phyloP scores from a whole-genome alignment of 2,113 vertebrate species.

The Elachura formosa region DNA sequence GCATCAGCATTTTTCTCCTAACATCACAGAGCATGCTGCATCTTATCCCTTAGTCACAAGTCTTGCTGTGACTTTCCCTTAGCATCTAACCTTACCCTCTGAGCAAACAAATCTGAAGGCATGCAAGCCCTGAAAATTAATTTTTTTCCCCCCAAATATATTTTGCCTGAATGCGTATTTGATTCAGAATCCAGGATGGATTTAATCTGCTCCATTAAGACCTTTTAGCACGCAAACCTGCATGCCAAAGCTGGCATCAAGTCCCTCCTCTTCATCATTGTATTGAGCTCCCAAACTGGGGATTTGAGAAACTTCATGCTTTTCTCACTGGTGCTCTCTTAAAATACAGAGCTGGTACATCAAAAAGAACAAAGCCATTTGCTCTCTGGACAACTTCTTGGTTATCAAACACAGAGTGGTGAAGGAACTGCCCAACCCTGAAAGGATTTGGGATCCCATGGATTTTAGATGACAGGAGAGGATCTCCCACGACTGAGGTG shows the following conservation, averaged over 20 bases:
- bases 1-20: conserved; percentile 28
- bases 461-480: not conserved
- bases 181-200: conserved; percentile 1
- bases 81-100: not conserved
- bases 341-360: not conserved
- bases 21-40: not conserved
- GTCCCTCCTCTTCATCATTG: not conserved
- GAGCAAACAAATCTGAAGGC: conserved; percentile 33
- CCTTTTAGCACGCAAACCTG: not conserved
- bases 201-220: not conserved
- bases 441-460: not conserved
- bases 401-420: not conserved
- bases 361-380: not conserved
- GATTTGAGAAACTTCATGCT: not conserved
- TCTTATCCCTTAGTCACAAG: conserved; percentile 14
- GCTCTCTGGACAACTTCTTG: not conserved
- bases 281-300: not conserved
- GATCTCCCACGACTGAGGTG: not conserved
- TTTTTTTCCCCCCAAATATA: not conserved
- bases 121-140: conserved; percentile 1
- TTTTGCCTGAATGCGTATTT: not conserved
- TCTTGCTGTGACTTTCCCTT: conserved; percentile 17
- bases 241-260: not conserved
- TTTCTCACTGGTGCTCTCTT: not conserved
- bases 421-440: not conserved